Evolutionary conservation across 2,888 invertebrate species (phyloP), one percentile per base, ranked within the genome.

Genomic region (Atethmia centrago): DNA sequence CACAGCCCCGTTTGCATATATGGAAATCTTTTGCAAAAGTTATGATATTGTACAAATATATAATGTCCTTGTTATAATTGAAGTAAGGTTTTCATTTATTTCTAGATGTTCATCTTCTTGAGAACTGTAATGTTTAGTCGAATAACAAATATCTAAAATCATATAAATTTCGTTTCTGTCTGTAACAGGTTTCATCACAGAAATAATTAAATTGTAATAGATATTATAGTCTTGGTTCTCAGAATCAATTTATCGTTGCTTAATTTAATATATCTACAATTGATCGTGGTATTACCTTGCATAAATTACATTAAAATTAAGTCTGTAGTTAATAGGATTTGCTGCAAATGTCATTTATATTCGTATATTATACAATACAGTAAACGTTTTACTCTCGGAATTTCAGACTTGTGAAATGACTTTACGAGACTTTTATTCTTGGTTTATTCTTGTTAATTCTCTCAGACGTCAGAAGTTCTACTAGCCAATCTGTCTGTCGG

Each of bases 401-500:
- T 59, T 55, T 74, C 28, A 64, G 45, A 42, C 31, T 70, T 76
- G 40, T 55, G 49, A 56, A 65, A 79, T 67, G 63, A 55, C n/a
- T 71, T 51, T 53, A 42, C 28, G 49, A 62, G 55, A 61, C 45
- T 68, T 58, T 71, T 69, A 80, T 71, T 71, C 59, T 68, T 58
- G 42, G 64, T 79, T 71, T 68, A 71, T 80, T 84, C 66, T 84
- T 31, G 84, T 74, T 72, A 16, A 67, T 83, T 74, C 63, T 71
- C 51, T 66, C 53, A 78, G 40, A 83, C 64, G 70, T 76, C 58
- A 74, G 67, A 72, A 79, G 42, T 69, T 62, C 64, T 45, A 85
- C 63, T 47, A 85, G 78, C 80, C 77, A 85, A 78, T 82, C 65
- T 71, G 82, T 85, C 73, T 84, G 71, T 77, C 56, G 55, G 78